Conservation (phyloP, 1,140 invertebrate genomes). For the Papilio xuthus region DNA sequence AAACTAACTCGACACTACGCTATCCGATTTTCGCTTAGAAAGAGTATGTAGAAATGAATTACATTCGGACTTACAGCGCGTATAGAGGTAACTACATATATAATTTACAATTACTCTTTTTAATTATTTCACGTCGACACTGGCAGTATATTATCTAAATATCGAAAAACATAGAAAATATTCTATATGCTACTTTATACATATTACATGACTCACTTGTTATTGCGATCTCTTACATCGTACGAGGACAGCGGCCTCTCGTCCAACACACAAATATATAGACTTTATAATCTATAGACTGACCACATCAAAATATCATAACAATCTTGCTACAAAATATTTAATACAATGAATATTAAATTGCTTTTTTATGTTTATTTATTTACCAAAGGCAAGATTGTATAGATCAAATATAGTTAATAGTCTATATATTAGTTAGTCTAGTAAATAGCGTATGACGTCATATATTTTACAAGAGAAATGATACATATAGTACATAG, state of each 20-base stretch:
- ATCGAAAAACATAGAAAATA: constrained; percentile 79
- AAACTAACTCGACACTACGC: constrained; percentile 58
- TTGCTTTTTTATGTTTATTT: background rate
- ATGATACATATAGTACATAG: background rate
- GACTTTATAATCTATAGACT: constrained; percentile 5
- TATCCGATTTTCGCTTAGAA: constrained; percentile 48
- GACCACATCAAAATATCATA: background rate
- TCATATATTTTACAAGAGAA: background rate
- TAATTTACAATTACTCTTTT: constrained; percentile 38
- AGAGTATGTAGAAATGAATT: constrained; percentile 31
- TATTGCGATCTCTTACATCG: constrained; percentile 74
- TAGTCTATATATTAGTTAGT: background rate
- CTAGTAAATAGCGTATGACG: background rate
- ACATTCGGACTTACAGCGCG: constrained; percentile 11
- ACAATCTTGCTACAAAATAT: background rate
- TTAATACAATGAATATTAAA: too few relatives aligned
- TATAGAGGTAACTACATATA: constrained; percentile 26
- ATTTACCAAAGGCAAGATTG: background rate
- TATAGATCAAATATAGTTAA: background rate
- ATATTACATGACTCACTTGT: constrained; percentile 75
- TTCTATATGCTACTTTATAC: constrained; percentile 76
- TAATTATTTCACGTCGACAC: constrained; percentile 59
- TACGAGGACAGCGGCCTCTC: constrained; percentile 52
- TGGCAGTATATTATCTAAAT: constrained; percentile 77
- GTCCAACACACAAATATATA: background rate